Base-by-base conservation (phyloP, 2,888 invertebrate species). In the Leucophenga montana region DNA sequence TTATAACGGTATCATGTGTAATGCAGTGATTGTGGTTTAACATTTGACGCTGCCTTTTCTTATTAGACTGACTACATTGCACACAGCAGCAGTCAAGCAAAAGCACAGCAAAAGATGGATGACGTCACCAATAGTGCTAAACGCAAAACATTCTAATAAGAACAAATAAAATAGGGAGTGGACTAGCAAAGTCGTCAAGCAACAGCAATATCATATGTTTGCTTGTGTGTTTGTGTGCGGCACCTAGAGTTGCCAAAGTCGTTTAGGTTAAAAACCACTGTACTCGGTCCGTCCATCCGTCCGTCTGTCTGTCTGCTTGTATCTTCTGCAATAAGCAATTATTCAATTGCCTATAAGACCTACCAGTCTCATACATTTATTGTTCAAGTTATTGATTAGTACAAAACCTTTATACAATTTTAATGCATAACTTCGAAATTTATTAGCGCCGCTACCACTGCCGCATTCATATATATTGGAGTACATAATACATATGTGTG, bases 141-240 rank as follows among this genome's bases (percentile, higher is more conserved):
- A 83, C 62, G 14, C 46, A 22, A 22, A 46, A 50, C 16, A 62
- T 46, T 46, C 44, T 20, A 48, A 22, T 46, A 46, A 46, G 64
- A 72, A 69, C 70, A 82, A 79, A 80, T 73, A 78, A 78, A 87
- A 84, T 77, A 81, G 86, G 86, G 87, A 87, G 87, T 86, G 86
- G 82, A 85, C 87, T 72, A 56, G 20, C 33, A 27, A 59, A 59
- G 33, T 50, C 16, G 50, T 16, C 50, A 50, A 50, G 50, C 50
- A 50, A 4, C 16, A 50, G 50, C 16, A 16, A 18, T 50, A 18
- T 57, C 31, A 22, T 57, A 9, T 27, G 31, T 66, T 31, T 56
- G 67, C 67, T 69, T 66, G 66, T 54, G 54, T 67, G 62, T 54
- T 18, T 18, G 70, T 56, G 54, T 67, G 59, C 39, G 20, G 72